These are phyloP conservation scores for Canis aureus DNA, from an alignment of 2,113 vertebrate genomes.

Conservation along the genomic window DNA sequence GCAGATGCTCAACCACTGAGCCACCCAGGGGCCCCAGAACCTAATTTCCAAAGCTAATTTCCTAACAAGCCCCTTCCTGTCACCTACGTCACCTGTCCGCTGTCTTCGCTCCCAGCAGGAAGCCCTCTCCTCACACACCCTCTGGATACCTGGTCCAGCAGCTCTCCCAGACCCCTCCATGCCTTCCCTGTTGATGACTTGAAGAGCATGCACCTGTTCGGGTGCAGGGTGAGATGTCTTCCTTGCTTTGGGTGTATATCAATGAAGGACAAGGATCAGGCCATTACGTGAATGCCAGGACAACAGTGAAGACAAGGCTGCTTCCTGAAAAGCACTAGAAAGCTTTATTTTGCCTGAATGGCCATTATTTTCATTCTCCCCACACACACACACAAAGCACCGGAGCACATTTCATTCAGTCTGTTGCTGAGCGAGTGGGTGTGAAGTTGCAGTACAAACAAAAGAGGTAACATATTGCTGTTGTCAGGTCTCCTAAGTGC, in stretches of 20 bases:
- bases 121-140: background rate
- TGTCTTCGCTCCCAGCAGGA: background rate
- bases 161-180: background rate
- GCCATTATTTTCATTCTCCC: constrained; percentile 70
- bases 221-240: constrained; percentile 34
- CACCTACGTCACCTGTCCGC: background rate
- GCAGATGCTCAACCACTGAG: too few relatives aligned
- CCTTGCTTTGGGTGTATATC: constrained; percentile 52
- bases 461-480: constrained; percentile 22
- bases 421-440: constrained; percentile 71
- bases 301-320: constrained; percentile 71
- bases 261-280: constrained; percentile 60
- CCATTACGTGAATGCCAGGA: constrained; percentile 55
- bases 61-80: background rate
- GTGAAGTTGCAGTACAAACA: constrained; percentile 63
- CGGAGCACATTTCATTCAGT: constrained; percentile 69
- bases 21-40: background rate
- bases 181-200: background rate
- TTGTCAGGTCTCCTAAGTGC: constrained; percentile 42
- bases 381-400: constrained; percentile 67
- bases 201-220: background rate
- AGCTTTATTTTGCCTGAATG: constrained; percentile 75
- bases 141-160: background rate
- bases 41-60: background rate
- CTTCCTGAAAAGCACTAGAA: constrained; percentile 70